Evolutionary conservation across 1,140 invertebrate species (phyloP).

Genomic region (Cyrtorhinus lividipennis): DNA sequence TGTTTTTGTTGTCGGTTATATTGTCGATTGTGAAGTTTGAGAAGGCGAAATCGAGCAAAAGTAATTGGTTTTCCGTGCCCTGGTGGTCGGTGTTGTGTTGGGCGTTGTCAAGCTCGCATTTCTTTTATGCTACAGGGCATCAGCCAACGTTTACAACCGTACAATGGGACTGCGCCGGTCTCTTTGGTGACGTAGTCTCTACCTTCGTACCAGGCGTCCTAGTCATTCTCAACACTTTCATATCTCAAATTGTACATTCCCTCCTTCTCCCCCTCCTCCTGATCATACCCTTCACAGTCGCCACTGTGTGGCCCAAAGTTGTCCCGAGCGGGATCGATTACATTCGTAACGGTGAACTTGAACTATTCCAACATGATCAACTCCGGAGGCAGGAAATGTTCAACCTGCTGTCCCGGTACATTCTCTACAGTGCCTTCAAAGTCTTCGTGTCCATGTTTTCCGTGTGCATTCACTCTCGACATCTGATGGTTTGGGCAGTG

Average conservation of each 20-base stretch:
- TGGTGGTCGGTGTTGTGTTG: slow-evolving; percentile 45
- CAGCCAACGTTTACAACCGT: slow-evolving; percentile 78
- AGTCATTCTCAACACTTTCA: slow-evolving; percentile 46
- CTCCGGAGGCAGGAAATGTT: slow-evolving; percentile 45
- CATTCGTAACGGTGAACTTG: slow-evolving; percentile 48
- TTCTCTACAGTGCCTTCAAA: slow-evolving; percentile 58
- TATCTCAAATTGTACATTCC: slow-evolving; percentile 48
- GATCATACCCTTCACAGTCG: slow-evolving; percentile 57
- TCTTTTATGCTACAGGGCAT: slow-evolving; percentile 85
- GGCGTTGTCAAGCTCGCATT: slow-evolving; percentile 60
- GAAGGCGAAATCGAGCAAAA: background rate
- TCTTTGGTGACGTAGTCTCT: slow-evolving; percentile 35
- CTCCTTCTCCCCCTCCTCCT: slow-evolving; percentile 50
- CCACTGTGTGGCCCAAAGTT: slow-evolving; percentile 44
- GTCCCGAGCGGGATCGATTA: slow-evolving; percentile 31
- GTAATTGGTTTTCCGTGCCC: slow-evolving; percentile 29
- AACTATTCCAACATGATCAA: slow-evolving; percentile 45
- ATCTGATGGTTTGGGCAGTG: slow-evolving; percentile 96
- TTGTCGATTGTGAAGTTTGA: slow-evolving; percentile 20
- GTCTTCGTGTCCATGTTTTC: slow-evolving; percentile 67
- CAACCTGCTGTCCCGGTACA: slow-evolving; percentile 50
- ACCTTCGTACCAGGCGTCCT: slow-evolving; percentile 23
- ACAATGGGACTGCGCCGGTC: slow-evolving; percentile 81
- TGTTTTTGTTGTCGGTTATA: slow-evolving; percentile 25
- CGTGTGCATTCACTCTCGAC: slow-evolving; percentile 73